These are phyloP conservation scores for Athalia cordata DNA, from an alignment of 2,888 invertebrate genomes.

Conservation along the genomic window DNA sequence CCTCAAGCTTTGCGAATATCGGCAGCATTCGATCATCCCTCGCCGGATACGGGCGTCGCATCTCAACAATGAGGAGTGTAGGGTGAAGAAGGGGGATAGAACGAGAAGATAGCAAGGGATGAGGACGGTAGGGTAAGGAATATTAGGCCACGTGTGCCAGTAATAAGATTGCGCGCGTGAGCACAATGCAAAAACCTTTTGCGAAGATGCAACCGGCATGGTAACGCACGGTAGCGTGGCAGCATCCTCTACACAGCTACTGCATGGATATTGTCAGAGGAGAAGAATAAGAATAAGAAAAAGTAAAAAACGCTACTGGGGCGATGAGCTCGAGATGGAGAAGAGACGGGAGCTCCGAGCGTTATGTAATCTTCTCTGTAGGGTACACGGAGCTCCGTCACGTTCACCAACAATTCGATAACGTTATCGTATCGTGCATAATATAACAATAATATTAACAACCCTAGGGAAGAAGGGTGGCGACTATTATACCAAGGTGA, in stretches of 20 bases:
- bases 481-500: no score
- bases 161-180: slow-evolving; percentile 72
- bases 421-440: slow-evolving; percentile 35
- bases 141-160: slow-evolving; percentile 71
- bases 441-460: slow-evolving; percentile 33
- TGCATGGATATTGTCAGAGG: no score
- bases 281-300: no score
- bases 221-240: background rate
- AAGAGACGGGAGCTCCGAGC: background rate
- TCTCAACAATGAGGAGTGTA: slow-evolving; percentile 59
- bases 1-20: slow-evolving; percentile 61
- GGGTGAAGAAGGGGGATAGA: slow-evolving; percentile 19
- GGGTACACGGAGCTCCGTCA: slow-evolving; percentile 31
- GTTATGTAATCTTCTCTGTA: slow-evolving; percentile 40
- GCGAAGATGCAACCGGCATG: slow-evolving; percentile 39
- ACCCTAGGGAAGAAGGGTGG: background rate
- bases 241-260: background rate
- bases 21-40: slow-evolving; percentile 66
- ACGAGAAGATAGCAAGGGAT: slow-evolving; percentile 14
- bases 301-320: no score
- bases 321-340: background rate
- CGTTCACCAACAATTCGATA: slow-evolving; percentile 35
- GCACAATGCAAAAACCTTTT: slow-evolving; percentile 67
- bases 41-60: slow-evolving; percentile 62
- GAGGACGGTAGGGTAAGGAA: slow-evolving; percentile 57